Conservation (phyloP, 2,797 vertebrate species). For the Carcharodon carcharias region DNA sequence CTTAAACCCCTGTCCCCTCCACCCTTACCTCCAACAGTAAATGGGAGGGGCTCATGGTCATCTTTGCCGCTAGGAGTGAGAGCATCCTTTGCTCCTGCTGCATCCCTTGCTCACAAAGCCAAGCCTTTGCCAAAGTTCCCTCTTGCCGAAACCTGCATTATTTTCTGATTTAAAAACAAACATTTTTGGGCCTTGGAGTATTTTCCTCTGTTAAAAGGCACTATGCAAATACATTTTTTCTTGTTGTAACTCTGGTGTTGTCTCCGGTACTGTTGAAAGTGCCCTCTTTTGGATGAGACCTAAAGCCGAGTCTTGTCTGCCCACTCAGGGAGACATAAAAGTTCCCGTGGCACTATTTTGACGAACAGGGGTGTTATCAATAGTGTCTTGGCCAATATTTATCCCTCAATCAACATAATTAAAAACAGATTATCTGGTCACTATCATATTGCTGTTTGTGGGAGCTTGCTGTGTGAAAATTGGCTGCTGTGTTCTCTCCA, state of each 20-base stretch:
- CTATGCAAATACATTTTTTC: background rate
- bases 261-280: background rate
- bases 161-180: background rate
- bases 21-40: background rate
- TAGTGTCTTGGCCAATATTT: background rate
- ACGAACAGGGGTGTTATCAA: background rate
- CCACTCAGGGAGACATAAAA: background rate
- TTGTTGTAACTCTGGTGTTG: background rate
- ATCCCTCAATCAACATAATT: background rate
- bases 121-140: background rate
- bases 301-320: background rate
- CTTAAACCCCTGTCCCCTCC: background rate
- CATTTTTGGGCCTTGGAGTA: background rate
- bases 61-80: background rate
- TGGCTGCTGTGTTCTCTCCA: background rate
- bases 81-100: background rate
- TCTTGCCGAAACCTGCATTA: background rate
- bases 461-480: background rate
- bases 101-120: background rate
- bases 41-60: background rate
- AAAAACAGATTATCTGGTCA: background rate
- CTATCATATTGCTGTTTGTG: background rate
- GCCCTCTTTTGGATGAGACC: background rate
- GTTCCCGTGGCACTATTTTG: background rate
- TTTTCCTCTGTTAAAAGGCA: background rate